Evolutionary conservation across 1,140 invertebrate genomes (phyloP).

Genomic region (Listronotus bonariensis): DNA sequence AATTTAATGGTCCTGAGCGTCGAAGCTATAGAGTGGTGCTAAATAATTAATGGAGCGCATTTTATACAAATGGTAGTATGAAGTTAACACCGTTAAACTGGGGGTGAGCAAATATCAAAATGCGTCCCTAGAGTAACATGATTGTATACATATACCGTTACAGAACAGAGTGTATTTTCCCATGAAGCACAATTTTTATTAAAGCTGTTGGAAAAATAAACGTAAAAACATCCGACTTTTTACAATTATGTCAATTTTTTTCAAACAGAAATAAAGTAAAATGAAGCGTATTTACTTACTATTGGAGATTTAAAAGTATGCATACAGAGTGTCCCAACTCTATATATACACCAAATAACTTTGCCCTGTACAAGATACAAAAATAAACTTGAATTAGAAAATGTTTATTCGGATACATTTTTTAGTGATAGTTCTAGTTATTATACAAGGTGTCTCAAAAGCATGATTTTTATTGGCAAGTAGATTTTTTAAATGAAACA

Average conservation of each 20-base stretch:
- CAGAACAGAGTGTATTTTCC: slow-evolving; percentile 6
- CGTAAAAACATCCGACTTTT: slow-evolving; percentile 18
- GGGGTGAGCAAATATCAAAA: slow-evolving; percentile 36
- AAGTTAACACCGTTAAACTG: slow-evolving; percentile 29
- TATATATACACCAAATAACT: too few species aligned
- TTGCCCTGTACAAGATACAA: too few species aligned
- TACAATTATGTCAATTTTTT: not conserved
- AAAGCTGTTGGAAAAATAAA: slow-evolving; percentile 2
- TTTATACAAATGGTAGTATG: slow-evolving; percentile 36
- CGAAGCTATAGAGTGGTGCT: slow-evolving; percentile 13
- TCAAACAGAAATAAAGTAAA: too few species aligned
- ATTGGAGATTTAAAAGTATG: not conserved
- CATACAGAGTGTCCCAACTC: too few species aligned
- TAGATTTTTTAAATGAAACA: too few species aligned
- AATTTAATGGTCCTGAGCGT: too few species aligned
- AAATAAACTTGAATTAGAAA: too few species aligned
- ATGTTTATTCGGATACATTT: too few species aligned
- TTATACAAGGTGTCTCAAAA: too few species aligned
- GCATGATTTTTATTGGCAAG: too few species aligned
- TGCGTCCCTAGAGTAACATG: slow-evolving; percentile 25
- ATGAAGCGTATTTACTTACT: too few species aligned
- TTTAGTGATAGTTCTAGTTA: too few species aligned
- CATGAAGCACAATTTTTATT: slow-evolving; percentile 16
- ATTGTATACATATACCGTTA: slow-evolving; percentile 8
- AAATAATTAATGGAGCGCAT: slow-evolving; percentile 33